Evolutionary conservation across 2,888 invertebrate species (phyloP), one percentile per base, ranked within the genome.

Genomic region (Zygothrica quintamaculata): DNA sequence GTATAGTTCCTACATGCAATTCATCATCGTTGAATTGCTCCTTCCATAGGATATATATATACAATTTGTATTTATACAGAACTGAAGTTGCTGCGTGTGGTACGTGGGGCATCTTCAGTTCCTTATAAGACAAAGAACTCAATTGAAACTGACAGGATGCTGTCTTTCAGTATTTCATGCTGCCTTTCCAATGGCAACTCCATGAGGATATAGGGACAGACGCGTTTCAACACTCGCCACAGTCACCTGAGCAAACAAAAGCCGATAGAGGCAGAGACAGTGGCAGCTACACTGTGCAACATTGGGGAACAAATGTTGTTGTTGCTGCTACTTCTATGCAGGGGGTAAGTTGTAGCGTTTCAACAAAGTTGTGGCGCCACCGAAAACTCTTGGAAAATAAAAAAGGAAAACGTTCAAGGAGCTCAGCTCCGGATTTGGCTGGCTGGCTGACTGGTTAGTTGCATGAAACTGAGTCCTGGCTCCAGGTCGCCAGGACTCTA

Each of bases 101-200:
- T 40, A 59, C 46, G 56, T 36, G 42, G 31, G 39, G 16, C 37
- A 61, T 33, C 44, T 50, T 55, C 22, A 36, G 26, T 40, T 15
- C 25, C 47, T 29, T 29, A 22, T 50, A 55, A 58, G 56, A 61
- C 56, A 65, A 57, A 39, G 13, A 31, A 48, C 52, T 44, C 73
- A 80, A 80, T 73, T 80, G 56, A 80, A 76, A 68, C 36, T 43
- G 80, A 67, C 58, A 64, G 56, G 22, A 37, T 22, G 34, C 13
- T 56, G 56, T 58, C 56, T 15, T 25, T 34, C 42, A 34, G 47
- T 37, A 53, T 47, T 60, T 42, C 47, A 15, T 55, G 8, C 12
- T 18, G 26, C n/a, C 25, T n/a, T n/a, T 37, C 43, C 55, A 52
- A 47, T 44, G 46, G 15, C 12, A 40, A 13, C 40, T 39, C 46